Evolutionary conservation across 2,113 vertebrate genomes (phyloP).

Genomic region (Rhineura floridana): DNA sequence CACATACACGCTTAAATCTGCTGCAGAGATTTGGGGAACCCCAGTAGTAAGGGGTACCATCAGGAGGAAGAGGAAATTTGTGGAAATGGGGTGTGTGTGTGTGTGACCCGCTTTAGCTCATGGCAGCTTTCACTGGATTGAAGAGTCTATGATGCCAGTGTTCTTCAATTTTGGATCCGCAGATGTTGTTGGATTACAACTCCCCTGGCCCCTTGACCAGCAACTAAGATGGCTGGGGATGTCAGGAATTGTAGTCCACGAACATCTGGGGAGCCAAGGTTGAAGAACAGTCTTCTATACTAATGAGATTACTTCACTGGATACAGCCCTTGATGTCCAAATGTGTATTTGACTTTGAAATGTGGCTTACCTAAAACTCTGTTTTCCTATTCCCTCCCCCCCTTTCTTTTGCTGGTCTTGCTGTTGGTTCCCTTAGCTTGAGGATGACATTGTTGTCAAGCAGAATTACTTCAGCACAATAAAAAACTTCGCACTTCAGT

Average conservation of each 20-base stretch:
- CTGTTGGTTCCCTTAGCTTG: slow-evolving; percentile 82
- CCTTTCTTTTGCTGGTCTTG: slow-evolving; percentile 23
- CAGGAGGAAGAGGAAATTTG: background rate
- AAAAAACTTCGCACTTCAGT: slow-evolving; percentile 98
- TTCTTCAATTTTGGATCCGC: too few relatives aligned
- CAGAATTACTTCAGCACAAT: slow-evolving; percentile 99
- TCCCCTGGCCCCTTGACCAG: too few relatives aligned
- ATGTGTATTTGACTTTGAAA: background rate
- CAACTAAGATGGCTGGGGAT: too few relatives aligned
- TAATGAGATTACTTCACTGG: too few relatives aligned
- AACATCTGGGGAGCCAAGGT: too few relatives aligned
- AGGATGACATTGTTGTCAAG: slow-evolving; percentile 98
- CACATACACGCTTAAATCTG: background rate
- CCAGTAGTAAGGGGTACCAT: background rate
- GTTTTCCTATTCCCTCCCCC: slow-evolving; percentile 10
- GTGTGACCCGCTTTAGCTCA: too few relatives aligned
- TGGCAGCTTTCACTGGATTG: background rate
- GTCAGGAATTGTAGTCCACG: too few relatives aligned
- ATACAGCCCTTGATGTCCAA: background rate
- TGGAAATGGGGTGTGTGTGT: too few relatives aligned
- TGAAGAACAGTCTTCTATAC: too few relatives aligned
- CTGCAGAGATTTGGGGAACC: background rate
- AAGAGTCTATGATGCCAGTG: too few relatives aligned
- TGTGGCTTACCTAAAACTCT: background rate
- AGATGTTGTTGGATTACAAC: too few relatives aligned